Evolutionary conservation across 2,888 invertebrate species (phyloP).

Genomic region (Carcina quercana): DNA sequence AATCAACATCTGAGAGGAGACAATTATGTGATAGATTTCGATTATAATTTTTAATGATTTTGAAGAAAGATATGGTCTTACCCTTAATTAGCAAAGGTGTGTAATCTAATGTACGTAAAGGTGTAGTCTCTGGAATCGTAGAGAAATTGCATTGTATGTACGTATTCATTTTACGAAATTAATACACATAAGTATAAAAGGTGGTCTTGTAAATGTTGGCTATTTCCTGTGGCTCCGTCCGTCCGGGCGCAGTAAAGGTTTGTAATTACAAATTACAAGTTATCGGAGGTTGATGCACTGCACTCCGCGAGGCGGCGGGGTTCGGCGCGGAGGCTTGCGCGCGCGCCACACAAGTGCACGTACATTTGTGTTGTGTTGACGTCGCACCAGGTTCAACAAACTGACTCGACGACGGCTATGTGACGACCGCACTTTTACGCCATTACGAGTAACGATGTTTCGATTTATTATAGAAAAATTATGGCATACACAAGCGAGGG

Average conservation of each 20-base stretch:
- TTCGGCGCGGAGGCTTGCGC: conserved; percentile 30
- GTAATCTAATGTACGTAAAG: too few relatives aligned
- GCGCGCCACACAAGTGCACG: conserved; percentile 48
- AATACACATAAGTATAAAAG: conserved; percentile 32
- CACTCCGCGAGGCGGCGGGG: too few relatives aligned
- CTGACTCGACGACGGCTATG: conserved; percentile 45
- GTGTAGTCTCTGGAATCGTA: too few relatives aligned
- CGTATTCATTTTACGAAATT: conserved; percentile 42
- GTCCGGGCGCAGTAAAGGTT: conserved; percentile 60
- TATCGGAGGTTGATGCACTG: conserved; percentile 70
- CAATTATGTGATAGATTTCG: too few relatives aligned
- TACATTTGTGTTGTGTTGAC: too few relatives aligned
- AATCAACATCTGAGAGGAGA: too few relatives aligned
- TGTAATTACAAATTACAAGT: conserved; percentile 70
- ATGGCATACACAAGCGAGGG: too few relatives aligned
- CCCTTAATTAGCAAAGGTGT: too few relatives aligned
- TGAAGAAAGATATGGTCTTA: too few relatives aligned
- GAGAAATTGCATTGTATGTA: conserved; percentile 23
- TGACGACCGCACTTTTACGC: conserved; percentile 51
- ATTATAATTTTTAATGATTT: too few relatives aligned
- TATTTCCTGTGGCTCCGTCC: conserved; percentile 55
- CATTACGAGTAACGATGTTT: conserved; percentile 54
- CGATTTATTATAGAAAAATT: conserved; percentile 49
- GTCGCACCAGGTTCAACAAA: conserved; percentile 67
- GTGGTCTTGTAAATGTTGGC: conserved; percentile 48